Evolutionary conservation across 2,888 invertebrate genomes (phyloP), one percentile per base, ranked within the genome.

Genomic region (Elegia similella): DNA sequence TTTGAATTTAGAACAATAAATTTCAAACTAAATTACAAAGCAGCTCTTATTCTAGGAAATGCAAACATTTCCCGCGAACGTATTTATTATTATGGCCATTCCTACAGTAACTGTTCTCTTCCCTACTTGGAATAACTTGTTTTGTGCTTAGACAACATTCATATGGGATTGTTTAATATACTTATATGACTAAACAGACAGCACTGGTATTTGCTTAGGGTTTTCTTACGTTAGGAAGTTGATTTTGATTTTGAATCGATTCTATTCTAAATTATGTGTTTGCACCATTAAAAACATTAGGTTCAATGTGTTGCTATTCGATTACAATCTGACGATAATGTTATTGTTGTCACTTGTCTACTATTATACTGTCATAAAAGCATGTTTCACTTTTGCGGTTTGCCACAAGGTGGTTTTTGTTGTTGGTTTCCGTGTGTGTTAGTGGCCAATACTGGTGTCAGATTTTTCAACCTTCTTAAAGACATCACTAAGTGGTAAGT

Each of bases 1-100:
- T 84, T 82, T 80, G 75, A 84, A 82, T 81, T 75, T 72, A 71
- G 69, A 76, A 78, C 72, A 75, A 79, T 79, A 76, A 76, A 74
- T 75, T 76, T 73, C 72, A 72, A 57, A 59, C 63, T 62, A 66
- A 67, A 65, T 62, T 58, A 44, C 48, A 62, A 55, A 55, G 64
- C 61, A 64, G 62, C 60, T 59, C 61, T 46, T 59, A 57, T 59
- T 64, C 55, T 61, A 55, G 46, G 54, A 54, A 54, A 54, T 23
- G 42, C 30, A 30, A 54, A 42, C 43, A 43, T 54, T 54, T 54
- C 54, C n/a, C 44, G 43, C 38, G 29, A 42, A 59, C 23, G 42
- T 43, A 34, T 47, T 52, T 46, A 46, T 53, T 53, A 23, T 15
- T 42, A 53, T 55, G 23, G 34, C 38, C 42, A 47, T 47, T 29